phyloP scores from a whole-genome alignment of 2,797 vertebrate genomes.

The Carduelis carduelis region DNA sequence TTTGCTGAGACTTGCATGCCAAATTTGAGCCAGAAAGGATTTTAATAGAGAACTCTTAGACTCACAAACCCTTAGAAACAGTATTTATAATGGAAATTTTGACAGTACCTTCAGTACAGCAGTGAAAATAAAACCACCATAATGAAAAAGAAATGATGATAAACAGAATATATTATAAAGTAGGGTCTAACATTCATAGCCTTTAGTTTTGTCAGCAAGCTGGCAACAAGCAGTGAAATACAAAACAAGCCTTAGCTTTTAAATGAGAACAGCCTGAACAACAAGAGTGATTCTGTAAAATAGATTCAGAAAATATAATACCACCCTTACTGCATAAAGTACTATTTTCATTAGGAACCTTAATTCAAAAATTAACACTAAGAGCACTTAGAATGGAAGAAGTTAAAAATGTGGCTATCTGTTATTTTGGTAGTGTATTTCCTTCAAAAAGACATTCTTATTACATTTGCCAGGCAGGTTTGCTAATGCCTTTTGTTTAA shows the following conservation, averaged over 20 bases:
- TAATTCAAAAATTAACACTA: slow-evolving; percentile 35
- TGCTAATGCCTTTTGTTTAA: slow-evolving; percentile 48
- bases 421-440: slow-evolving; percentile 9
- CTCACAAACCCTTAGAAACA: slow-evolving; percentile 19
- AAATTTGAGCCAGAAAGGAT: slow-evolving; percentile 44
- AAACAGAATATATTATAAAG: slow-evolving; percentile 68
- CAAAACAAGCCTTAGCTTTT: slow-evolving; percentile 37
- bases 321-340: not conserved
- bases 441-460: slow-evolving; percentile 7
- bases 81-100: slow-evolving; percentile 65
- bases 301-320: slow-evolving; percentile 27
- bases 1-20: not conserved
- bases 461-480: slow-evolving; percentile 16
- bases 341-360: slow-evolving; percentile 35
- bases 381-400: not conserved
- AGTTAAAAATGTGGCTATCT: slow-evolving; percentile 14
- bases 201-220: slow-evolving; percentile 61
- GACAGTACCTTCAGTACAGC: slow-evolving; percentile 50
- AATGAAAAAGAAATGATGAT: slow-evolving; percentile 69
- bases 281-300: slow-evolving; percentile 21
- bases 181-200: slow-evolving; percentile 56
- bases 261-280: slow-evolving; percentile 33
- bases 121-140: slow-evolving; percentile 41
- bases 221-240: slow-evolving; percentile 32
- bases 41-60: slow-evolving; percentile 34